Percentiles rank a stretch among this genome's conserved stretches.
Conservation (phyloP, 2,888 invertebrate species). For the Drosophila peninsularis region DNA sequence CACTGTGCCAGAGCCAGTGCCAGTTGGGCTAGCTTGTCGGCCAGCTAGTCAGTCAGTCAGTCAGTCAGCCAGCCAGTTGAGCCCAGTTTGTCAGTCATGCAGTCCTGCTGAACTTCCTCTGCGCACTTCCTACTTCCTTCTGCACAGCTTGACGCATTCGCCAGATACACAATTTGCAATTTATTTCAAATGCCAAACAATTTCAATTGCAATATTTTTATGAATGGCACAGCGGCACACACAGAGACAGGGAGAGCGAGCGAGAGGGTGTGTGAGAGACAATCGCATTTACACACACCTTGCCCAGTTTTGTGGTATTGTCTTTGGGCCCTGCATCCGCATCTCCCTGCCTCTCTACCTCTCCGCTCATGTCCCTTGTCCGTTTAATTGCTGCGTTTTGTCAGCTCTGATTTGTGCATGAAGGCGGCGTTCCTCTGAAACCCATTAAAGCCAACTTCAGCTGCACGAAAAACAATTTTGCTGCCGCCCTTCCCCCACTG, state of each 20-base stretch:
- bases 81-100: conserved; percentile 39
- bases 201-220: conserved; percentile 67
- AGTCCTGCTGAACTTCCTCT: conserved; percentile 45
- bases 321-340: conserved; percentile 19
- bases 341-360: neutral
- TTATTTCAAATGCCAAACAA: conserved; percentile 75
- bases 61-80: neutral
- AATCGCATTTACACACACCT: conserved; percentile 35
- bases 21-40: conserved; percentile 34
- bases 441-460: conserved; percentile 24
- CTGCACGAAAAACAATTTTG: conserved; percentile 8
- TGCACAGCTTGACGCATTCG: conserved; percentile 58
- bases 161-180: conserved; percentile 75
- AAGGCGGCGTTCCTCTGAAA: conserved; percentile 19
- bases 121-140: conserved; percentile 74
- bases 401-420: conserved; percentile 30
- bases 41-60: neutral
- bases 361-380: conserved; percentile 12
- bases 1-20: conserved; percentile 43
- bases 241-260: conserved; percentile 1
- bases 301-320: conserved; percentile 56
- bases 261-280: neutral
- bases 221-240: conserved; percentile 67
- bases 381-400: conserved; percentile 41
- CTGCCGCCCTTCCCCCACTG: conserved; percentile 4